phyloP scores from a whole-genome alignment of 2,797 vertebrate genomes.

The Myotis findleyi region DNA sequence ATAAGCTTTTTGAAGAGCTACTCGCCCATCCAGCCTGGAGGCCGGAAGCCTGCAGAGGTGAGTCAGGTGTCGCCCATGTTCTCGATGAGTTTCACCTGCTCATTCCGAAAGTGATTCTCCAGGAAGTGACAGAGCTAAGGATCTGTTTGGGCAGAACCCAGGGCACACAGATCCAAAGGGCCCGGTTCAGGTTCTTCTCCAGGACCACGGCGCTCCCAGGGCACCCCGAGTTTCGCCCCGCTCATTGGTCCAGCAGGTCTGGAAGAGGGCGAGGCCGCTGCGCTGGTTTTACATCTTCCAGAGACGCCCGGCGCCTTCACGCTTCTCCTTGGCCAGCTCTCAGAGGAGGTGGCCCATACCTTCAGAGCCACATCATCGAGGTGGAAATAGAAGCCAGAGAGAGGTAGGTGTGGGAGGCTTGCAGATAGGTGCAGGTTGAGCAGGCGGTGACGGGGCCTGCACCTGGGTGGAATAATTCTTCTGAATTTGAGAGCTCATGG shows the following conservation, averaged over 20 bases:
- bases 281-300: neutral
- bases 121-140: neutral
- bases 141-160: neutral
- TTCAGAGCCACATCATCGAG: neutral
- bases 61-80: too few species aligned
- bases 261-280: neutral
- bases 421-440: too few species aligned
- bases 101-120: neutral
- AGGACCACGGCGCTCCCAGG: neutral
- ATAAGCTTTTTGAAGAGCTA: neutral
- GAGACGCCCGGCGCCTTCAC: neutral
- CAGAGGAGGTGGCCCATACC: neutral
- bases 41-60: neutral
- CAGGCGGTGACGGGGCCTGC: too few species aligned
- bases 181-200: neutral
- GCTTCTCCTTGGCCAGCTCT: neutral
- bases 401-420: too few species aligned
- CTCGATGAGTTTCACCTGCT: too few species aligned
- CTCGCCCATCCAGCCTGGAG: neutral
- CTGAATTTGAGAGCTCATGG: too few species aligned
- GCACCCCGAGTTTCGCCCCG: neutral
- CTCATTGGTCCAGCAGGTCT: neutral
- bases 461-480: too few species aligned
- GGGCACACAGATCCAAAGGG: neutral
- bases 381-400: too few species aligned